Evolutionary conservation across 2,888 invertebrate genomes (phyloP), one percentile per base, ranked within the genome.

Genomic region (Drosophila crucigera): DNA sequence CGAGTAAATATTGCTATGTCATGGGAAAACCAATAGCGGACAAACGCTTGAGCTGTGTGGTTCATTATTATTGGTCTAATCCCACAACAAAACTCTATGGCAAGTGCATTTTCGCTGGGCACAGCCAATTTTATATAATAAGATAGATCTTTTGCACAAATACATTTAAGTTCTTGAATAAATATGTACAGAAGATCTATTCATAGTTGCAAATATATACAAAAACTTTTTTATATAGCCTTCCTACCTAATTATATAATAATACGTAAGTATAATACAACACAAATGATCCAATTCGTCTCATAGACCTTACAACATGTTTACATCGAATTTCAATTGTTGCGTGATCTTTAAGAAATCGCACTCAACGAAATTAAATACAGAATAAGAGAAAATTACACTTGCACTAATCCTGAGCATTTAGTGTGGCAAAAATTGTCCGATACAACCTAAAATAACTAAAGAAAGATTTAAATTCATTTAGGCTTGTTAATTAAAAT

Each of bases 11-110:
- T 78, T 77, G 72, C 54, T 78, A 76, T 72, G 84, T 76, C 84
- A 89, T 91, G 89, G 84, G 89, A 91, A 91, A 70, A 74, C 82
- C 82, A 82, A 78, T 80, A 83, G 70, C 71, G 56, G 70, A 65
- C 43, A 73, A 75, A 53, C 65, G 65, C 52, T 69, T 61, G 61
- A 68, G 56, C 61, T 54, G 70, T 83, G 89, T 73, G 88, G 89
- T 84, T 81, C 80, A 82, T 87, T 89, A 87, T 80, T 68, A 70
- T 75, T 61, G 37, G 67, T 69, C 76, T 87, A 89, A 89, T 87
- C 90, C 85, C 52, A 68, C 75, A 83, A 71, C 69, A 70, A 73
- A 78, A 76, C 73, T 66, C 50, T 28, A 43, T 50, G 64, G 73
- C 84, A 80, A 83, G 84, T 83, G 89, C 22, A 78, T 54, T 62